Evolutionary conservation across 35 echinoderm and acorn worm species (phyloP), one percentile per base, ranked within the genome.

Genomic region (Anneissia japonica): DNA sequence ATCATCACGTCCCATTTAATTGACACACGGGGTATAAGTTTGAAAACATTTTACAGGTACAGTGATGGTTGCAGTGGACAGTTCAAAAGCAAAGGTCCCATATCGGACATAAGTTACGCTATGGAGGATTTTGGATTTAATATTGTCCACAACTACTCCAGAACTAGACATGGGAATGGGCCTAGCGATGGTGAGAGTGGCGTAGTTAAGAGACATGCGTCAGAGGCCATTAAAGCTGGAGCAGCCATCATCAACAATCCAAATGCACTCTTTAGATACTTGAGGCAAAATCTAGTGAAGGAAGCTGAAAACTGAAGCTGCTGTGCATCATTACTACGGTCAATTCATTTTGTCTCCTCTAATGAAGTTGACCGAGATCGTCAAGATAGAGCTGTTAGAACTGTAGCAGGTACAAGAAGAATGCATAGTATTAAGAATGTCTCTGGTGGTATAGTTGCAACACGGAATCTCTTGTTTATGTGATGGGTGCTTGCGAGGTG

Each of bases 171-270:
- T 87, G 90, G 90, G 0, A 96, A 92, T 36, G 93, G 93, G 2
- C 64, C 93, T 11, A 92, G 93, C 74, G 93, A 96, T 92, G 93
- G 93, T 11, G 93, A 92, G 35, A 91, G 82, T 79, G 93, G 83
- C 4, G 90, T 91, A 0, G 86, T 96, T 0, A 96, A 96, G 78
- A 89, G 33, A 14, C 77, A 82, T 26, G 94, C 90, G 21, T 51
- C 79, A 32, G 77, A 86, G 0, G 90, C 93, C 29, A 83, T 96
- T 26, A 96, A 45, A 79, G 76, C 90, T 23, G 83, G 94, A 26
- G 77, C 55, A 16, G 89, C 83, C 2, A 76, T 87, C 26, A 88
- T 95, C 14, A 88, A 82, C 55, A 81, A 76, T 46, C 80, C 93
- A 88, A 35, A 84, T 4, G 81, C 79, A 3, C 32, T 95, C 5